These are phyloP conservation scores for Crocodylus rhombifer DNA, from an alignment of 2,797 vertebrate genomes.

Conservation along the genomic window DNA sequence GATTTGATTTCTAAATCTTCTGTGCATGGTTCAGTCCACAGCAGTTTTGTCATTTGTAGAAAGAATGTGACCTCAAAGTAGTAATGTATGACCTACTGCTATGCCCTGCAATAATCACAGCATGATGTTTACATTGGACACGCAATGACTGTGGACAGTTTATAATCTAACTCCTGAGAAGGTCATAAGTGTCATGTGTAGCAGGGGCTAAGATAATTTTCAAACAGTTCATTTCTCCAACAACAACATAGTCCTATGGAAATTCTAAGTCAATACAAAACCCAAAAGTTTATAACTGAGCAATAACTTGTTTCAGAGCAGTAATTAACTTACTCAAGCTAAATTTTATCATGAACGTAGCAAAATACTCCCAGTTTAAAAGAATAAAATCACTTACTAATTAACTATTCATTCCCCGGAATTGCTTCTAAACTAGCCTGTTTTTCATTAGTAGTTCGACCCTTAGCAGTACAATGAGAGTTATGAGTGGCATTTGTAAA, in stretches of 20 bases:
- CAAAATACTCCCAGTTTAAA: background rate
- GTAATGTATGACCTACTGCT: background rate
- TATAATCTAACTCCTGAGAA: background rate
- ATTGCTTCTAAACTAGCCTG: background rate
- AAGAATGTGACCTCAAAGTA: background rate
- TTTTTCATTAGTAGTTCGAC: background rate
- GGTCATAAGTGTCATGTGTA: background rate
- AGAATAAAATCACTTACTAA: background rate
- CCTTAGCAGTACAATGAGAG: background rate
- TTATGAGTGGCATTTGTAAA: background rate
- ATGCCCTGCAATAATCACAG: background rate
- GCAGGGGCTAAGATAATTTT: background rate
- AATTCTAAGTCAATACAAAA: background rate
- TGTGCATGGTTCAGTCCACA: background rate
- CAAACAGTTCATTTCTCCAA: background rate
- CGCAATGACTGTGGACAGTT: background rate
- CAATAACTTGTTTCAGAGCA: background rate
- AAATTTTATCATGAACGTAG: background rate
- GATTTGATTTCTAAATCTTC: background rate
- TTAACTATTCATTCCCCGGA: background rate
- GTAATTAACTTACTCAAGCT: background rate
- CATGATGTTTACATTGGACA: background rate
- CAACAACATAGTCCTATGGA: background rate
- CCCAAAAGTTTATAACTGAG: background rate
- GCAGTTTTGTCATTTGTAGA: background rate